Percentiles rank a stretch among this genome's conserved stretches.
Evolutionary conservation across 2,113 vertebrate genomes (phyloP).

Genomic region (Oreocharis arfaki): DNA sequence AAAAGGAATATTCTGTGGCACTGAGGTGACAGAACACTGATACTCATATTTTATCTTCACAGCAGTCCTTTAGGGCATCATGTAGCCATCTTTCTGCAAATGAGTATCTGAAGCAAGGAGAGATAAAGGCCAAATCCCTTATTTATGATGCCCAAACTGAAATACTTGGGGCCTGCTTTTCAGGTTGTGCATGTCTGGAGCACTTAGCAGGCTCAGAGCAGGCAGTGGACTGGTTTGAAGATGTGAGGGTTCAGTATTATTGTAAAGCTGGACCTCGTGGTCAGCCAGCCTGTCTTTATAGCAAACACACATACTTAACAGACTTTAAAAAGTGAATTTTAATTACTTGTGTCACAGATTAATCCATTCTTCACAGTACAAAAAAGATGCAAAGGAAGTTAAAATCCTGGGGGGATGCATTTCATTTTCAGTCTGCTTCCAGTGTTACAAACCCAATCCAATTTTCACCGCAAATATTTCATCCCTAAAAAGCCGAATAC

Average conservation of each 20-base stretch:
- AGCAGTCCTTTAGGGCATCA: neutral
- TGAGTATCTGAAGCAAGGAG: neutral
- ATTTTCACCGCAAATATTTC: neutral
- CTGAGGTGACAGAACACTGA: neutral
- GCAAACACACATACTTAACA: neutral
- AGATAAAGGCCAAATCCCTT: neutral
- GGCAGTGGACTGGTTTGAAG: neutral
- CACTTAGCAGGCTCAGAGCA: neutral
- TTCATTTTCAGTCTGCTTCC: neutral
- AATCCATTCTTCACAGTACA: neutral
- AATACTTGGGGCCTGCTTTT: neutral
- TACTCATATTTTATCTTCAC: neutral
- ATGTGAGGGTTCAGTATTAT: accelerated
- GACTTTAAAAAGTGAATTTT: neutral
- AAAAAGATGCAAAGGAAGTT: neutral
- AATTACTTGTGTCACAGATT: neutral
- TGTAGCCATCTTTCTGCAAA: neutral
- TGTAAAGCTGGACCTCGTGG: neutral
- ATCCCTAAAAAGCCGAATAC: neutral
- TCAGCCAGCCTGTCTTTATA: neutral
- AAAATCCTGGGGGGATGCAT: neutral
- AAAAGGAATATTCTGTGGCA: neutral
- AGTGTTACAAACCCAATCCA: neutral
- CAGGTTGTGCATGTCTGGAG: neutral
- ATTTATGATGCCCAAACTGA: neutral